Conservation (phyloP, 2,113 vertebrate genomes). For the Cariama cristata region DNA sequence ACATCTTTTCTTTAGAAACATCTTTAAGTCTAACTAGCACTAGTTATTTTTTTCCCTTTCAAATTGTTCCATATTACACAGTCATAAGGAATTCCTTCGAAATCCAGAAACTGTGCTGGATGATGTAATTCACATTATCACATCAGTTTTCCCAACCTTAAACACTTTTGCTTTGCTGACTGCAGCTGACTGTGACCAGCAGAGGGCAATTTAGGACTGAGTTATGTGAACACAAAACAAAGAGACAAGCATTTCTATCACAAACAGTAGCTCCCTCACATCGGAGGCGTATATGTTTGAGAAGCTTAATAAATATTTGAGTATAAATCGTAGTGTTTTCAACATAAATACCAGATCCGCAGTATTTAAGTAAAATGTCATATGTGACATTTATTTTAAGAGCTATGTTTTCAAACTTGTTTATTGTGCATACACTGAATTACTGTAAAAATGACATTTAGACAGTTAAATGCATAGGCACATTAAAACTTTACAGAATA, state of each 20-base stretch:
- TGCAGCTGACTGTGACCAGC: slow-evolving; percentile 41
- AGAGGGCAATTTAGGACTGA: slow-evolving; percentile 74
- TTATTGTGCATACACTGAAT: background rate
- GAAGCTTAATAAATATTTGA: slow-evolving; percentile 51
- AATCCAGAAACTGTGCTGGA: background rate
- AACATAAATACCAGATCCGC: slow-evolving; percentile 8
- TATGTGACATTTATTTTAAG: slow-evolving; percentile 2
- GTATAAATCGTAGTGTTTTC: background rate
- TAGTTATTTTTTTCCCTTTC: background rate
- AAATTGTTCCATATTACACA: background rate
- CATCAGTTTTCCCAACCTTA: background rate
- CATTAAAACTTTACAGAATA: background rate
- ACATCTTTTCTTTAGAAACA: background rate
- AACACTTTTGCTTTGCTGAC: background rate
- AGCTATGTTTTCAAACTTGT: slow-evolving; percentile 44
- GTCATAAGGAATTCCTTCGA: background rate
- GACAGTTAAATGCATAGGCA: background rate
- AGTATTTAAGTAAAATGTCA: slow-evolving; percentile 32
- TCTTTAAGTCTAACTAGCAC: background rate
- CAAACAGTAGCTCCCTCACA: background rate
- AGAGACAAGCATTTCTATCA: background rate
- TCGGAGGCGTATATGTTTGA: background rate
- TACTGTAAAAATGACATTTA: background rate
- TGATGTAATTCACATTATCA: background rate
- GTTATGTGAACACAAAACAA: background rate